Base-by-base conservation (phyloP, 2,797 vertebrate species). In the Argentina silus region DNA sequence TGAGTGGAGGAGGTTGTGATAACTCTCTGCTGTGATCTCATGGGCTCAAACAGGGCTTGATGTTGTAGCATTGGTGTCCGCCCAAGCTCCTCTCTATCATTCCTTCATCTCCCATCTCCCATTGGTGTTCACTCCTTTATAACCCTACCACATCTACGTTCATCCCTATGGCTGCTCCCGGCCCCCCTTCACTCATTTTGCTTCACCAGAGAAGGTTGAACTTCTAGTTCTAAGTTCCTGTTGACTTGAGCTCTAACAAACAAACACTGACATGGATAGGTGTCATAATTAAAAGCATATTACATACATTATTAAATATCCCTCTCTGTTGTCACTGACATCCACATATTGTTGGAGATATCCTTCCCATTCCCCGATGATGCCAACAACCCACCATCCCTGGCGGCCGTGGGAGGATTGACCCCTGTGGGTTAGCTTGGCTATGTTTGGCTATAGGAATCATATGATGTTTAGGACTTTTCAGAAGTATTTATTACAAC, bases 51-150 rank as follows among this genome's bases (percentile, higher is more conserved):
- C 64, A 0, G 0, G 53, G 65, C 61, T 73, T 57, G 68, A 85
- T 74, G 82, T 66, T 72, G 60, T 3, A 62, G 53, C 78, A 10
- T 62, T 1, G 51, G 81, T 78, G 67, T 59, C 73, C 27, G 27
- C 70, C 66, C 48, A n/a, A n/a, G n/a, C n/a, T n/a, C n/a, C 7
- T 43, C 12, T 70, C 80, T 75, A 77, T 73, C 19, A 48, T 70
- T 70, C 59, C 69, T 81, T 82, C 67, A 83, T 84, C 82, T 86
- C 48, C 65, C 48, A 67, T 82, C 70, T 73, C 57, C 73, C 78
- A 71, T 69, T 78, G 60, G 75, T 66, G 72, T 55, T 12, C 47
- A 56, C 56, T 61, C 75, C 81, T 85, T 87, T 82, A 84, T 44
- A 70, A 73, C 78, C 70, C 1, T 55, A 55, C 4, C 6, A 7